Percentiles rank a stretch among this genome's conserved stretches.
Conservation (phyloP, 2,888 invertebrate species). For the Amiota minor region DNA sequence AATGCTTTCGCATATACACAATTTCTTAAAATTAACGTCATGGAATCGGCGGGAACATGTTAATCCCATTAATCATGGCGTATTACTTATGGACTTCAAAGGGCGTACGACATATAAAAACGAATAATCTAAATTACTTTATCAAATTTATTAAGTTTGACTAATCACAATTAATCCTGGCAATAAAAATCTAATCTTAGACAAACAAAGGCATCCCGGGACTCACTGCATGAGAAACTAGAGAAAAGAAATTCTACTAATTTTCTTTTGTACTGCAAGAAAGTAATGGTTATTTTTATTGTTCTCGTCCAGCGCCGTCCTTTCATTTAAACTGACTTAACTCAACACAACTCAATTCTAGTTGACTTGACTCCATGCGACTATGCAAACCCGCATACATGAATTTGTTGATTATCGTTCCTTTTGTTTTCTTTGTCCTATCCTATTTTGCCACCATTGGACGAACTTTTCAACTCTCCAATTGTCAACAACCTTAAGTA, state of each 20-base stretch:
- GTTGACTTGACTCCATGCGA: neutral
- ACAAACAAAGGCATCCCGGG: neutral
- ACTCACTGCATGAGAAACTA: neutral
- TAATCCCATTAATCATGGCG: constrained; percentile 28
- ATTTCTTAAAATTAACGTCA: constrained; percentile 6
- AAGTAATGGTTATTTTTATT: constrained; percentile 47
- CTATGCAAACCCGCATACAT: constrained; percentile 25
- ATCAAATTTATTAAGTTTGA: constrained; percentile 67
- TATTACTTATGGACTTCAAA: constrained; percentile 19
- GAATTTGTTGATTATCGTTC: neutral
- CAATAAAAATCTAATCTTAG: constrained; percentile 67
- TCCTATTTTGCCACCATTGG: neutral
- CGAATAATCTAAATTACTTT: constrained; percentile 67
- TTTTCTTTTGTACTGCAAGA: constrained; percentile 44
- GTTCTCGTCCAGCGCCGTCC: constrained; percentile 19
- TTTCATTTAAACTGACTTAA: neutral
- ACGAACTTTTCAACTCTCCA: constrained; percentile 40
- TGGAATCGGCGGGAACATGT: neutral
- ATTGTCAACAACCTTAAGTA: constrained; percentile 68
- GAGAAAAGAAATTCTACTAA: constrained; percentile 45
- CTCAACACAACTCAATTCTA: neutral
- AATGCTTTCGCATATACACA: neutral
- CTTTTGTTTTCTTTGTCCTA: constrained; percentile 1
- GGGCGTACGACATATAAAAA: constrained; percentile 49
- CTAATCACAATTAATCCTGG: constrained; percentile 68